Percentiles rank a stretch among this genome's conserved stretches.
phyloP scores from a whole-genome alignment of 2,113 vertebrate genomes.

The Cryptomyrus ogoouensis region DNA sequence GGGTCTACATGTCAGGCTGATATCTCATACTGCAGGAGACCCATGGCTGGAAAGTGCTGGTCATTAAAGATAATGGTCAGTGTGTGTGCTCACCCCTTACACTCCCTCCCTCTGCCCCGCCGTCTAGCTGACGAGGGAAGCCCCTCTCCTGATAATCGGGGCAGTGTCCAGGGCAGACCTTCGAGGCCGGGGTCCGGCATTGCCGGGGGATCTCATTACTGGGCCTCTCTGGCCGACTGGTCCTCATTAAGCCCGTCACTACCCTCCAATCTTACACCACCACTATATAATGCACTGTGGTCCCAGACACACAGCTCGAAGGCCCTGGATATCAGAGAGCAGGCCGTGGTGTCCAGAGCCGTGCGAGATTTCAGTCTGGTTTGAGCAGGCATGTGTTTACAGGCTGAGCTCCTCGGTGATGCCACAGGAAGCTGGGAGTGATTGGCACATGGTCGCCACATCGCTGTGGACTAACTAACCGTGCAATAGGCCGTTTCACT shows the following conservation, averaged over 20 bases:
- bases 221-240: background rate
- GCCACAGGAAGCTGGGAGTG: background rate
- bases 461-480: background rate
- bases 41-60: background rate
- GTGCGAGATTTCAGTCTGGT: background rate
- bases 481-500: constrained; percentile 20
- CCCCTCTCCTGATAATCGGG: background rate
- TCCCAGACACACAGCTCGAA: background rate
- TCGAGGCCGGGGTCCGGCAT: background rate
- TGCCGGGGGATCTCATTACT: background rate
- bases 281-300: background rate
- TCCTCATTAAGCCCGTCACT: background rate
- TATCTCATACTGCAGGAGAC: background rate
- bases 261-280: background rate
- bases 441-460: background rate
- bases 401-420: background rate
- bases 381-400: background rate
- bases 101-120: background rate
- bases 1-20: background rate
- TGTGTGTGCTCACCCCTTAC: background rate
- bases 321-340: background rate
- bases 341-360: background rate
- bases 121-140: background rate
- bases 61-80: background rate
- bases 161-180: background rate